phyloP scores from a whole-genome alignment of 2,113 vertebrate species.

The Malurus elegans region DNA sequence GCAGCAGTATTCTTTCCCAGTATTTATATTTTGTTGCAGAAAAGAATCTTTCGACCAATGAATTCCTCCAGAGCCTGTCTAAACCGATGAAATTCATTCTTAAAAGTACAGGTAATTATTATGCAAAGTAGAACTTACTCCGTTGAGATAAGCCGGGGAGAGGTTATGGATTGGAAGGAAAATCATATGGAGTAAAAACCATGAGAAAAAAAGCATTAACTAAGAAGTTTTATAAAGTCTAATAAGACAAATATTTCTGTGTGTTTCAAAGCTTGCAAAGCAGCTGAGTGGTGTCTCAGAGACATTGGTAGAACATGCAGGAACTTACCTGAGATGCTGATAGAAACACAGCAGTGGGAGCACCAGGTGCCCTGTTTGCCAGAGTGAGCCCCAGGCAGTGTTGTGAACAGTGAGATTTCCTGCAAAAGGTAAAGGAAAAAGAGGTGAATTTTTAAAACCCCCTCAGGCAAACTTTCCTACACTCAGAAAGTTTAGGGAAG shows the following conservation, averaged over 20 bases:
- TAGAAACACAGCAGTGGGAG: fast-evolving
- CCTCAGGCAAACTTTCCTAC: background rate
- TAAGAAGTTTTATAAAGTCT: background rate
- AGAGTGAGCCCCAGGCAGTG: background rate
- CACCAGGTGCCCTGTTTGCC: background rate
- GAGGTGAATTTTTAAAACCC: background rate
- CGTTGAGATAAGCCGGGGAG: background rate
- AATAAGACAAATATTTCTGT: background rate
- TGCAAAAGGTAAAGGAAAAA: background rate
- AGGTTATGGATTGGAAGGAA: background rate
- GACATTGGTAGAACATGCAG: background rate
- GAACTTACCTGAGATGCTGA: background rate
- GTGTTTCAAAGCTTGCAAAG: background rate
- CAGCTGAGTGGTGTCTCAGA: background rate
- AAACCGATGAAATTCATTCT: background rate
- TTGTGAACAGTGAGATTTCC: background rate
- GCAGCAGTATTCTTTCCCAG: background rate
- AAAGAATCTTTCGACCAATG: background rate
- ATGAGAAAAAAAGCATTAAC: background rate
- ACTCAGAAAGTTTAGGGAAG: background rate
- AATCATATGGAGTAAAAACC: background rate
- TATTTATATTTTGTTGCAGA: background rate
- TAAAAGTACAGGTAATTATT: background rate
- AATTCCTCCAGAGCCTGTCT: background rate
- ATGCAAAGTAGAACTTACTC: background rate